A percentile compares a stretch with the other conserved stretches of the same genome.
Conservation (phyloP, 2,113 vertebrate species). For the Oncorhynchus tshawytscha region DNA sequence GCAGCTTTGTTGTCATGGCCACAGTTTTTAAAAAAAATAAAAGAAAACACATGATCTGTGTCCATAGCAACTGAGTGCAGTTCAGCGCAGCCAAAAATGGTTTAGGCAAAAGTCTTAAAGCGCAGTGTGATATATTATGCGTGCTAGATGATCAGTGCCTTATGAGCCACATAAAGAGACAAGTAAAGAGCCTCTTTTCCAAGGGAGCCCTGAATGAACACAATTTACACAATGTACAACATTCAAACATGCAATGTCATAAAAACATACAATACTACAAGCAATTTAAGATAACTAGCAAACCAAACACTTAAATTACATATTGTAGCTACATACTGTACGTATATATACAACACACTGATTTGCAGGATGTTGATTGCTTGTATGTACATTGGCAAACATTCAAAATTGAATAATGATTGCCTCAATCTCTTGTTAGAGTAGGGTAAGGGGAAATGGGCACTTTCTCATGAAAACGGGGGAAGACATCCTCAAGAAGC, state of each 20-base stretch:
- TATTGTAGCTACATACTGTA: not conserved
- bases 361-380: not conserved
- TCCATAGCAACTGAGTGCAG: conserved; percentile 75
- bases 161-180: not conserved
- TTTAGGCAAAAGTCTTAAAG: conserved; percentile 58
- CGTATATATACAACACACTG: not conserved
- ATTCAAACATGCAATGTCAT: not conserved
- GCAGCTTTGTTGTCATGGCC: conserved; percentile 74
- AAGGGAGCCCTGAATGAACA: too few relatives aligned
- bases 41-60: conserved; percentile 56
- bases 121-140: conserved; percentile 51
- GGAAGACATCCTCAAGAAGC: conserved; percentile 63
- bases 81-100: conserved; percentile 69
- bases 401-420: not conserved
- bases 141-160: conserved; percentile 18
- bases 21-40: conserved; percentile 45
- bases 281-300: not conserved
- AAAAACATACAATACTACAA: too few relatives aligned
- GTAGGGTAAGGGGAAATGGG: conserved; percentile 27
- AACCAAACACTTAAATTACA: not conserved
- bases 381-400: not conserved
- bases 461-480: conserved; percentile 55
- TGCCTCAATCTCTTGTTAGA: conserved; percentile 7
- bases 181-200: not conserved
- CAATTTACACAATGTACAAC: too few relatives aligned